A percentile compares a stretch with the other conserved stretches of the same genome.
These are phyloP conservation scores for Drosophila mayri DNA, from an alignment of 1,140 invertebrate genomes.

Conservation along the genomic window DNA sequence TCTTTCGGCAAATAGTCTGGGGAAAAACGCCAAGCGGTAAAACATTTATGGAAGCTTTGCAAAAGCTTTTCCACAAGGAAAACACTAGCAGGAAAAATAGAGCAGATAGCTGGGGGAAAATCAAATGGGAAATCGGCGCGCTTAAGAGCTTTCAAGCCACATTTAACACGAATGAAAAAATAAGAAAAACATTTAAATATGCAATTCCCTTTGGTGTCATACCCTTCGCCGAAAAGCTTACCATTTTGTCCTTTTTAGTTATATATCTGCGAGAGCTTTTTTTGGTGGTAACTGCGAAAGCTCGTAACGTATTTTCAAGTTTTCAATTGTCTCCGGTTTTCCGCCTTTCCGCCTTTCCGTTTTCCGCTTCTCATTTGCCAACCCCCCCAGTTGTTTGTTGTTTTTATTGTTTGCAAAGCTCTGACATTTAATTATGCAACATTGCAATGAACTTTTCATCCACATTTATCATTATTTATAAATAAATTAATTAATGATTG, in stretches of 20 bases:
- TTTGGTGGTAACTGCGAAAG: constrained; percentile 31
- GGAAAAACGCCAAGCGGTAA: not conserved
- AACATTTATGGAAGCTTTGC: constrained; percentile 41
- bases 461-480: not conserved
- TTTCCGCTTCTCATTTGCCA: constrained; percentile 15
- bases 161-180: constrained; percentile 38
- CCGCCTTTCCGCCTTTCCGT: constrained; percentile 23
- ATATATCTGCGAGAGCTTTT: constrained; percentile 13
- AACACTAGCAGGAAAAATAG: constrained; percentile 5
- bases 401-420: constrained; percentile 49
- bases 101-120: not conserved
- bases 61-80: constrained; percentile 10
- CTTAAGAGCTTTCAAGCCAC: constrained; percentile 45
- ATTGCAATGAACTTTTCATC: constrained; percentile 53
- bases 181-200: constrained; percentile 20
- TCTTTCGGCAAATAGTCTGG: constrained; percentile 34
- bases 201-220: constrained; percentile 12
- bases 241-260: constrained; percentile 8
- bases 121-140: constrained; percentile 3
- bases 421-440: constrained; percentile 68
- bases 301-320: constrained; percentile 47
- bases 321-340: constrained; percentile 42
- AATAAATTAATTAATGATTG: constrained; percentile 1
- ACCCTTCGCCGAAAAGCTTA: constrained; percentile 1
- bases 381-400: not conserved